Percentiles rank a stretch among this genome's conserved stretches.
phyloP scores from a whole-genome alignment of 1,140 invertebrate species.

The Bombus huntii region DNA sequence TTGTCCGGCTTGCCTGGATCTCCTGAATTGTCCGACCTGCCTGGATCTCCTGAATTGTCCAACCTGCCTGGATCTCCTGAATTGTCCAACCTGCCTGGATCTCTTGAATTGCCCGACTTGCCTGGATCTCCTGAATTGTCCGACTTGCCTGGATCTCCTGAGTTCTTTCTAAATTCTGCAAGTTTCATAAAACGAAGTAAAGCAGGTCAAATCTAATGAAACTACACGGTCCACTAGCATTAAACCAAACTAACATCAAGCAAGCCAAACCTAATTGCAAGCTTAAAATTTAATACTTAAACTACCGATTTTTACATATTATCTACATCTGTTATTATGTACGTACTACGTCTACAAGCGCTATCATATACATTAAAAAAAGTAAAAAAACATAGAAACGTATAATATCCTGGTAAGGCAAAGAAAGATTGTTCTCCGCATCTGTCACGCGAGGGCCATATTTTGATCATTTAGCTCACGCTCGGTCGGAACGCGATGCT shows the following conservation, averaged over 20 bases:
- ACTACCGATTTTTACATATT: neutral
- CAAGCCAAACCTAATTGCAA: neutral
- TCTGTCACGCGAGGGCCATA: neutral
- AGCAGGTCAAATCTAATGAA: too few species aligned
- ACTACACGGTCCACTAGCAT: too few species aligned
- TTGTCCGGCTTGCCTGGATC: neutral
- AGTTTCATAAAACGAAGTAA: neutral
- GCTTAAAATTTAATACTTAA: neutral
- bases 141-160: neutral
- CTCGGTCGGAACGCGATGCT: constrained; percentile 26
- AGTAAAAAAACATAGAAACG: neutral
- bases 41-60: neutral
- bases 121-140: neutral
- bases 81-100: neutral
- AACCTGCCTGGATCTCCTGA: neutral
- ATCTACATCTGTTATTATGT: neutral
- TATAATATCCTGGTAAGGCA: neutral
- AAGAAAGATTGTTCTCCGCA: neutral
- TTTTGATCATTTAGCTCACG: neutral
- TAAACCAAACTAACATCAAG: neutral
- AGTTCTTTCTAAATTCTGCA: neutral
- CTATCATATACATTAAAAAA: neutral
- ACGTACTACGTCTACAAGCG: neutral
- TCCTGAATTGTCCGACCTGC: neutral
- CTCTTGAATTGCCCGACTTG: neutral